Evolutionary conservation across 2,113 vertebrate species (phyloP).

Genomic region (Elephas maximus): DNA sequence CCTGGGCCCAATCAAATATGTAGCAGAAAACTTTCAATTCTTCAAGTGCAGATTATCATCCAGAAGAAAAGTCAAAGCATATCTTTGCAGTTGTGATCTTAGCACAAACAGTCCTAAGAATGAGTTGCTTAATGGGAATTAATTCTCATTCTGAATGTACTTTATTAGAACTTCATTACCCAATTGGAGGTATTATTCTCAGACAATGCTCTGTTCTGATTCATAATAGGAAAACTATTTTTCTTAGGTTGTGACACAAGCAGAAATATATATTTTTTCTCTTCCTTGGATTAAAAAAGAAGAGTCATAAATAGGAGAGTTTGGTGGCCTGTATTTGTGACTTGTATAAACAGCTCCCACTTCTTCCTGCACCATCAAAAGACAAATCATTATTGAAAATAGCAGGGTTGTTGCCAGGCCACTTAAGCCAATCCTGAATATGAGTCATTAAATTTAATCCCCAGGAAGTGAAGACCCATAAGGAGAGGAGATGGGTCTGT

Average conservation of each 20-base stretch:
- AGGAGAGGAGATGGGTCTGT: background rate
- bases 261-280: background rate
- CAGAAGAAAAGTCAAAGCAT: slow-evolving; percentile 49
- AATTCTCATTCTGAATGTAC: slow-evolving; percentile 52
- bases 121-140: slow-evolving; percentile 52
- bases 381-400: slow-evolving; percentile 64
- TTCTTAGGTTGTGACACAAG: slow-evolving; percentile 24
- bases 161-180: slow-evolving; percentile 43
- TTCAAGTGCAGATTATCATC: background rate
- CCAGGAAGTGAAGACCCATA: slow-evolving; percentile 57
- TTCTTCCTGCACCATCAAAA: slow-evolving; percentile 52
- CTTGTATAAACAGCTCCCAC: slow-evolving; percentile 22
- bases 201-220: slow-evolving; percentile 50
- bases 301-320: background rate
- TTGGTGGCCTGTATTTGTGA: slow-evolving; percentile 25
- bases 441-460: slow-evolving; percentile 61
- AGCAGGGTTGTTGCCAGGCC: background rate
- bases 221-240: slow-evolving; percentile 9
- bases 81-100: slow-evolving; percentile 30
- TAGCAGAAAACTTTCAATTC: slow-evolving; percentile 30
- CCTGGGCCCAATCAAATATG: background rate
- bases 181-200: slow-evolving; percentile 35
- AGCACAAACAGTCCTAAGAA: slow-evolving; percentile 46
- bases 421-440: slow-evolving; percentile 38
- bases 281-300: slow-evolving; percentile 53